These are phyloP conservation scores for Choristoneura rosaceana DNA, from an alignment of 2,888 invertebrate species.

Conservation along the genomic window DNA sequence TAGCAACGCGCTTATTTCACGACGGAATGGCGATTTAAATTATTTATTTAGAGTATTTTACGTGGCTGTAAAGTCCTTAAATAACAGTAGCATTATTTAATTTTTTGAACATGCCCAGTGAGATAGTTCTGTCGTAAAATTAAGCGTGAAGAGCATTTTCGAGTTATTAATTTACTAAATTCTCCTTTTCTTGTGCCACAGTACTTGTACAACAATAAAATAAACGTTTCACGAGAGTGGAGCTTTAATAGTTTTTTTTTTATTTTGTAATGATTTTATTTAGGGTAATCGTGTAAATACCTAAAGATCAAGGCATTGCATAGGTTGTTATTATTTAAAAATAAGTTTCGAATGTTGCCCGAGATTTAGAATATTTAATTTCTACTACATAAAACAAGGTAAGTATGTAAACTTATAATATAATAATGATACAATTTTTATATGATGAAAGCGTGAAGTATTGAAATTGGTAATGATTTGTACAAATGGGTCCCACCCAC, in stretches of 20 bases:
- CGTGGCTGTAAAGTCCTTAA: not conserved
- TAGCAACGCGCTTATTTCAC: conserved; percentile 55
- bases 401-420: conserved; percentile 52
- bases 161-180: conserved; percentile 59
- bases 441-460: conserved; percentile 54
- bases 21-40: conserved; percentile 65
- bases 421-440: conserved; percentile 56
- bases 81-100: conserved; percentile 32
- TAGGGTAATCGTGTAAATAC: conserved; percentile 75
- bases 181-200: conserved; percentile 68
- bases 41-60: conserved; percentile 47
- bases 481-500: conserved; percentile 42
- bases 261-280: conserved; percentile 52
- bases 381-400: conserved; percentile 54
- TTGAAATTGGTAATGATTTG: conserved; percentile 51
- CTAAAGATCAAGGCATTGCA: conserved; percentile 69
- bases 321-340: conserved; percentile 60
- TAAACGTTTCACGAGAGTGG: conserved; percentile 70
- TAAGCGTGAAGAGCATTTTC: conserved; percentile 59
- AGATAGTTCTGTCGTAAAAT: conserved; percentile 69
- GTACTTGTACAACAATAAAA: conserved; percentile 62
- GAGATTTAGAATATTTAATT: conserved; percentile 54
- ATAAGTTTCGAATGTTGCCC: conserved; percentile 61
- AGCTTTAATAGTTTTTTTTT: conserved; percentile 63
- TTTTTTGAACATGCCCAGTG: conserved; percentile 54